Conservation (phyloP, 1,140 invertebrate species). For the Pissodes strobi region DNA sequence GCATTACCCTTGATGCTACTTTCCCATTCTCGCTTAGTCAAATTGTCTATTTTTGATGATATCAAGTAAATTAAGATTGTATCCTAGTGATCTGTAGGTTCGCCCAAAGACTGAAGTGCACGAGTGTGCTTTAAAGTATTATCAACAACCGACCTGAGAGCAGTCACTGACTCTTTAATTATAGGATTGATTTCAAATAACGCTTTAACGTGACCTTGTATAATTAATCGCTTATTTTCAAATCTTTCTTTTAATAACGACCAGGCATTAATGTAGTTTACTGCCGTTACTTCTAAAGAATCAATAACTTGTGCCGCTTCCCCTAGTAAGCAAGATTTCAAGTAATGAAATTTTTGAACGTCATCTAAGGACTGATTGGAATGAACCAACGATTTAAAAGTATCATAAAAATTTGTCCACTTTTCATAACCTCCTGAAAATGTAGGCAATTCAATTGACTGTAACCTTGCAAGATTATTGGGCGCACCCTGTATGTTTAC, state of each 20-base stretch:
- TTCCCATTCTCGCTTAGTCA: conserved; percentile 14
- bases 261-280: too few relatives aligned
- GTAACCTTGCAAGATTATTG: not conserved
- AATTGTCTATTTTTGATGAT: conserved; percentile 16
- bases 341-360: not conserved
- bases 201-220: not conserved
- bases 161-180: conserved; percentile 17
- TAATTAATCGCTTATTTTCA: too few relatives aligned
- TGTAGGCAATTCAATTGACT: not conserved
- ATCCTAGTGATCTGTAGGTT: conserved; percentile 40
- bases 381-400: conserved; percentile 7
- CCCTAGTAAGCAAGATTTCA: conserved; percentile 15
- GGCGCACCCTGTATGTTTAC: too few relatives aligned
- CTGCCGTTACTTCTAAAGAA: too few relatives aligned
- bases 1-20: too few relatives aligned
- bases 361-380: not conserved
- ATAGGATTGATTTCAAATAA: too few relatives aligned
- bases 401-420: conserved; percentile 1
- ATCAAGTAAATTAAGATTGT: conserved; percentile 36
- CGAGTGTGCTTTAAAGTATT: conserved; percentile 33
- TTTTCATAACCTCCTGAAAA: not conserved
- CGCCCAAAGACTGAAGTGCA: conserved; percentile 25
- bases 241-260: too few relatives aligned
- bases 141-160: conserved; percentile 34
- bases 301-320: conserved; percentile 13